Conservation (phyloP, 2,888 invertebrate species). For the Chesias legatella region DNA sequence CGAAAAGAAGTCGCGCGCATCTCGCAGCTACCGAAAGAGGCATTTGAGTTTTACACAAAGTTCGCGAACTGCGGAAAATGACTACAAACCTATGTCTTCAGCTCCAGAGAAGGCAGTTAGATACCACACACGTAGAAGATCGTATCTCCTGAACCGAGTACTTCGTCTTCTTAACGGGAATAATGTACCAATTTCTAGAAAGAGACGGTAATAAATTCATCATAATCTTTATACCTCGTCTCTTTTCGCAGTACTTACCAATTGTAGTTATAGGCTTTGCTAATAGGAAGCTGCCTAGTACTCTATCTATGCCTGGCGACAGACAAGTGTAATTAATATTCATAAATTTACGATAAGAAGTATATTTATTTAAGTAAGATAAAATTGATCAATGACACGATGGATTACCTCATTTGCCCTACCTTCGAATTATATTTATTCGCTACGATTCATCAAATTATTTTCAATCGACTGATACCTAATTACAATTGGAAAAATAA, state of each 20-base stretch:
- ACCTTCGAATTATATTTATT: too few species aligned
- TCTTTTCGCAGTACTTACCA: neutral
- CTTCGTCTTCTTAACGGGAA: conserved; percentile 51
- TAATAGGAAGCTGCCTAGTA: neutral
- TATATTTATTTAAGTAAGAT: too few species aligned
- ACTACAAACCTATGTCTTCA: conserved; percentile 26
- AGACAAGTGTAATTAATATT: too few species aligned
- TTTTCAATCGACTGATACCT: too few species aligned
- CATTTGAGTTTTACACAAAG: conserved; percentile 34
- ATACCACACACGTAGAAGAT: conserved; percentile 43
- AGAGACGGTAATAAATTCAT: conserved; percentile 16
- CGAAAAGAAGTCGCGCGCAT: conserved; percentile 21
- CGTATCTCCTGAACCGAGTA: conserved; percentile 47
- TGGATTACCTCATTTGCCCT: too few species aligned
- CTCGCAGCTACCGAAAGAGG: conserved; percentile 37
- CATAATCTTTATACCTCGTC: neutral
- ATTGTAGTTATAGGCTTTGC: too few species aligned
- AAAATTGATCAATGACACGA: too few species aligned
- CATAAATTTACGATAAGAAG: too few species aligned
- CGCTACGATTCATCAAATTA: too few species aligned
- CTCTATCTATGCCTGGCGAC: too few species aligned
- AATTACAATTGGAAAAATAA: too few species aligned
- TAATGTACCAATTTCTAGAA: conserved; percentile 29
- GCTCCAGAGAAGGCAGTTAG: conserved; percentile 39
- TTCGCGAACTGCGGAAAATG: conserved; percentile 24